These are phyloP conservation scores for Drosophila yooni DNA, from an alignment of 2,888 invertebrate genomes.

Conservation along the genomic window DNA sequence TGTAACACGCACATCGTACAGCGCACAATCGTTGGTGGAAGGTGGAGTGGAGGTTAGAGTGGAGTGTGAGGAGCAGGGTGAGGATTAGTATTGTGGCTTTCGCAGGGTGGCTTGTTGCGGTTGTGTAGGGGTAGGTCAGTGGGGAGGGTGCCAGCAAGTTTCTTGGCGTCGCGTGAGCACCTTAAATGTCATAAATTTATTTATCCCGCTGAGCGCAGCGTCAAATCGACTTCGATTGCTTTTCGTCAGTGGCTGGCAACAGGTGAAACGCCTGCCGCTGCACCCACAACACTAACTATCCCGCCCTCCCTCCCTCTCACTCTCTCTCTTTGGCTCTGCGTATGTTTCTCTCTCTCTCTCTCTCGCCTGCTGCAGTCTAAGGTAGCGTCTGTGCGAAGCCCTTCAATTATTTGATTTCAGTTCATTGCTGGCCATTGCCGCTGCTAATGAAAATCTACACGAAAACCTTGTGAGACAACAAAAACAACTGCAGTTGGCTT, in stretches of 20 bases:
- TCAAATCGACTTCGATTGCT: slow-evolving; percentile 76
- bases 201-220: slow-evolving; percentile 67
- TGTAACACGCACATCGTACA: slow-evolving; percentile 61
- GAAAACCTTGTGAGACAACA: slow-evolving; percentile 68
- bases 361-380: slow-evolving; percentile 6
- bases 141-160: slow-evolving; percentile 22
- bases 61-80: slow-evolving; percentile 20
- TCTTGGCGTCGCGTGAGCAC: slow-evolving; percentile 63
- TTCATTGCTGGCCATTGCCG: slow-evolving; percentile 59
- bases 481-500: background rate
- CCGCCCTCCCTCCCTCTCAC: background rate
- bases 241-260: slow-evolving; percentile 52
- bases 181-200: slow-evolving; percentile 77
- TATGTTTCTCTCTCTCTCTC: background rate
- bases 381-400: slow-evolving; percentile 16
- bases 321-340: background rate
- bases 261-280: slow-evolving; percentile 45
- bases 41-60: slow-evolving; percentile 11
- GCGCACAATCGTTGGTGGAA: slow-evolving; percentile 5
- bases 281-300: background rate
- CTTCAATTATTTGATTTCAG: slow-evolving; percentile 69
- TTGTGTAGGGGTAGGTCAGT: background rate
- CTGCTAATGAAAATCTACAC: slow-evolving; percentile 76
- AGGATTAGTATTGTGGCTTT: slow-evolving; percentile 39
- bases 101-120: background rate